Percentiles rank a stretch among this genome's conserved stretches.
Evolutionary conservation across 2,888 invertebrate species (phyloP).

Genomic region (Tricholauxania praeusta): DNA sequence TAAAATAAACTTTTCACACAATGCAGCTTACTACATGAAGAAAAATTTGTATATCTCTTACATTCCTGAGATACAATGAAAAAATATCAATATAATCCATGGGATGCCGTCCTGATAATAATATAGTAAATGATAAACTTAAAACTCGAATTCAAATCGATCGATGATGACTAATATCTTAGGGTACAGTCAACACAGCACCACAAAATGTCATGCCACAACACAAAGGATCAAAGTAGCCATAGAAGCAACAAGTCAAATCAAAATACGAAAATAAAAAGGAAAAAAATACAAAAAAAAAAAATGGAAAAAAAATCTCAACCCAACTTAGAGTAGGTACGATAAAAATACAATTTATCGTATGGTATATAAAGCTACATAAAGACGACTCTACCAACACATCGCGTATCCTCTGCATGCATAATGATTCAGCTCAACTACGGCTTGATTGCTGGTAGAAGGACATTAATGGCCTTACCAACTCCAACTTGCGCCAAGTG

Average conservation of each 20-base stretch:
- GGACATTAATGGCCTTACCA: constrained; percentile 20
- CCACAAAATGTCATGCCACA: constrained; percentile 17
- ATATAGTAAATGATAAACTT: no score
- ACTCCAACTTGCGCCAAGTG: neutral
- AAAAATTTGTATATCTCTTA: no score
- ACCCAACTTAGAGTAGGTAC: neutral
- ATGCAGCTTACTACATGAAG: no score
- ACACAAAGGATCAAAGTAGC: constrained; percentile 18
- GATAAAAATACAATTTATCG: neutral
- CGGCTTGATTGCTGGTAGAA: constrained; percentile 26
- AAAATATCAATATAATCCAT: no score
- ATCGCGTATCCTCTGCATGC: constrained; percentile 29
- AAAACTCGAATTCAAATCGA: neutral
- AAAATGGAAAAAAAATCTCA: neutral
- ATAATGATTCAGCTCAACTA: constrained; percentile 20
- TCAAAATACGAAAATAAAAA: neutral
- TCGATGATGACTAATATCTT: neutral
- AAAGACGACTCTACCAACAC: neutral
- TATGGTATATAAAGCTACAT: neutral
- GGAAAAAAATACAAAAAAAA: neutral
- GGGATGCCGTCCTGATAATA: no score
- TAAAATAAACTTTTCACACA: no score
- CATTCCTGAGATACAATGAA: no score
- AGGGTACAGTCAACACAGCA: constrained; percentile 18
- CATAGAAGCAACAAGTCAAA: constrained; percentile 11